phyloP scores from a whole-genome alignment of 2,888 invertebrate genomes.

The Melipona bicolor region DNA sequence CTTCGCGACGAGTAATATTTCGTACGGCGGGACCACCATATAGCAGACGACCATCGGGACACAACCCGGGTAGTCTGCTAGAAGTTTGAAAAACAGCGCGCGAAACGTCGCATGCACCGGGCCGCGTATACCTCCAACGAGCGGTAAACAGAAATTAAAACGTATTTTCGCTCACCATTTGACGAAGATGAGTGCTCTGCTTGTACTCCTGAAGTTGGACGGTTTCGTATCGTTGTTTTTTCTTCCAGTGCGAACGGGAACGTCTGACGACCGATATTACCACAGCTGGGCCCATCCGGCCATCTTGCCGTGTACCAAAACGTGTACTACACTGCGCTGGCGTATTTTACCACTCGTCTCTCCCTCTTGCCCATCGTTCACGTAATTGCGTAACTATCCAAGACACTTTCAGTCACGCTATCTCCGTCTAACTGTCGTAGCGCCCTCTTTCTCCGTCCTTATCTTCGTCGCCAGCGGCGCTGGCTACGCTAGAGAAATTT shows the following conservation, averaged over 20 bases:
- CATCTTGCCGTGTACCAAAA: slow-evolving; percentile 74
- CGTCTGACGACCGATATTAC: slow-evolving; percentile 76
- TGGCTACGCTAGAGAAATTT: slow-evolving; percentile 19
- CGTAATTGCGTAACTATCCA: slow-evolving; percentile 59
- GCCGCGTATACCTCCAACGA: slow-evolving; percentile 17
- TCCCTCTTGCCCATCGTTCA: slow-evolving; percentile 3
- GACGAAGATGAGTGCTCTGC: slow-evolving; percentile 33
- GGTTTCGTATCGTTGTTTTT: slow-evolving; percentile 62
- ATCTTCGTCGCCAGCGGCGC: slow-evolving; percentile 26
- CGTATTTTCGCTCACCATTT: slow-evolving; percentile 74
- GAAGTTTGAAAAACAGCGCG: slow-evolving; percentile 77
- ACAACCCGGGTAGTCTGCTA: slow-evolving; percentile 61
- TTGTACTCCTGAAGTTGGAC: slow-evolving; percentile 57
- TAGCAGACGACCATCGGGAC: slow-evolving; percentile 36
- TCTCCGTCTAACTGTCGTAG: neutral
- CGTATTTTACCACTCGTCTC: slow-evolving; percentile 49
- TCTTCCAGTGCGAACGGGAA: slow-evolving; percentile 68
- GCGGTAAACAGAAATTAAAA: neutral
- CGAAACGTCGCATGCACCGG: slow-evolving; percentile 65
- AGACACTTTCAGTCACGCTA: slow-evolving; percentile 29
- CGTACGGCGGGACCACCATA: neutral
- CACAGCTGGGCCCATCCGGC: slow-evolving; percentile 79
- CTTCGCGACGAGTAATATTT: neutral
- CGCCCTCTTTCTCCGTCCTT: slow-evolving; percentile 21
- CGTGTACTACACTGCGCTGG: slow-evolving; percentile 67